These are phyloP conservation scores for Ictalurus punctatus DNA, from an alignment of 2,113 vertebrate genomes.

Conservation along the genomic window DNA sequence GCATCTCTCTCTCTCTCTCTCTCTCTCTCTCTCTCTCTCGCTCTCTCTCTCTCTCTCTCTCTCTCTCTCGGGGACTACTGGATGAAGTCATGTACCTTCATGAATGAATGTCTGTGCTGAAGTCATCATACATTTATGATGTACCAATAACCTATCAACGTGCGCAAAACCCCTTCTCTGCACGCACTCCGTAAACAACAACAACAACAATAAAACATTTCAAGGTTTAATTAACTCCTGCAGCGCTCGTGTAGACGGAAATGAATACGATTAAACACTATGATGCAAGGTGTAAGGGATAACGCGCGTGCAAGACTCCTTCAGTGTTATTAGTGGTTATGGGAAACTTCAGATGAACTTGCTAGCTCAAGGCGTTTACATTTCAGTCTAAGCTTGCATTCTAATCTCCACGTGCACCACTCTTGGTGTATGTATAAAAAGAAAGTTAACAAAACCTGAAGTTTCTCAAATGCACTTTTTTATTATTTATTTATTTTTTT, in stretches of 20 bases:
- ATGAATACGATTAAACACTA: too few relatives aligned
- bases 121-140: conserved; percentile 20
- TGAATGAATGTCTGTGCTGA: conserved; percentile 10
- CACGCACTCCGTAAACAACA: too few relatives aligned
- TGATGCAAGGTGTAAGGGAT: not conserved
- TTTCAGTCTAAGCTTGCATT: not conserved
- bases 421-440: not conserved
- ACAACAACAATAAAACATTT: not conserved
- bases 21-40: not conserved
- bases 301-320: not conserved
- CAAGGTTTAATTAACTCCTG: not conserved
- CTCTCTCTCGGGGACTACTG: not conserved
- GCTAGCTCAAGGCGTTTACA: not conserved
- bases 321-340: not conserved
- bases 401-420: not conserved
- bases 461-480: not conserved
- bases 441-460: not conserved
- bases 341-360: not conserved
- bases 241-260: not conserved
- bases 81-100: conserved; percentile 27
- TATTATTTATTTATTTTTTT: not conserved
- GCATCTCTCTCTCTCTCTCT: too few relatives aligned
- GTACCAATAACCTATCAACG: not conserved
- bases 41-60: not conserved
- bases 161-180: not conserved